Percentiles rank a stretch among this genome's conserved stretches.
Evolutionary conservation across 2,113 vertebrate species (phyloP).

Genomic region (Rhegmatorhina hoffmannsi): DNA sequence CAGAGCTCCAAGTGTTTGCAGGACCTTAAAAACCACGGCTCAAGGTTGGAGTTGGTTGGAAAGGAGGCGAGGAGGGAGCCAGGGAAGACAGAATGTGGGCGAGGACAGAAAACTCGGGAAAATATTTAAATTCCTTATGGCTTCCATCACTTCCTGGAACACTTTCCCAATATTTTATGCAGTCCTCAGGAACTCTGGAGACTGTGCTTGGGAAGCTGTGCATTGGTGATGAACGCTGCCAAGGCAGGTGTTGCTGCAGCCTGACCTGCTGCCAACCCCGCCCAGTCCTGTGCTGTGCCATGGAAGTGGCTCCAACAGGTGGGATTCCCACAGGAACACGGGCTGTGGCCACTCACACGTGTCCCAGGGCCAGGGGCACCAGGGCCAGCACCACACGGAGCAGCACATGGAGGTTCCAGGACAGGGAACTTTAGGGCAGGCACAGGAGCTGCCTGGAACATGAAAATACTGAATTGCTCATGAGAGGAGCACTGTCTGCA

Average conservation of each 20-base stretch:
- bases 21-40: neutral
- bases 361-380: neutral
- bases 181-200: neutral
- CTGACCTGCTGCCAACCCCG: neutral
- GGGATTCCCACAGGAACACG: fast-evolving
- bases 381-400: neutral
- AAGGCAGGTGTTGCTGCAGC: neutral
- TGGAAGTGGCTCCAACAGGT: neutral
- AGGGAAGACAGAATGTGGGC: neutral
- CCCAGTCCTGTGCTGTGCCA: neutral
- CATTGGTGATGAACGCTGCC: neutral
- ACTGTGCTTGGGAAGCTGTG: neutral
- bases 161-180: neutral
- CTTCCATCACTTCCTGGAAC: constrained; percentile 55
- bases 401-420: fast-evolving
- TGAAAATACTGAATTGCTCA: neutral
- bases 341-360: neutral
- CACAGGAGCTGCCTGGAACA: neutral
- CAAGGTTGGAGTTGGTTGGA: neutral
- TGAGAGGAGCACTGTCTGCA: neutral
- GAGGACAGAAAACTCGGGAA: constrained; percentile 24
- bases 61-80: neutral
- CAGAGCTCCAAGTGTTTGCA: neutral
- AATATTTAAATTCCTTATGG: constrained; percentile 29
- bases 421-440: neutral